A percentile compares a stretch with the other conserved stretches of the same genome.
These are phyloP conservation scores for Tokudaia muenninki DNA, from an alignment of 2,797 vertebrate genomes.

Conservation along the genomic window DNA sequence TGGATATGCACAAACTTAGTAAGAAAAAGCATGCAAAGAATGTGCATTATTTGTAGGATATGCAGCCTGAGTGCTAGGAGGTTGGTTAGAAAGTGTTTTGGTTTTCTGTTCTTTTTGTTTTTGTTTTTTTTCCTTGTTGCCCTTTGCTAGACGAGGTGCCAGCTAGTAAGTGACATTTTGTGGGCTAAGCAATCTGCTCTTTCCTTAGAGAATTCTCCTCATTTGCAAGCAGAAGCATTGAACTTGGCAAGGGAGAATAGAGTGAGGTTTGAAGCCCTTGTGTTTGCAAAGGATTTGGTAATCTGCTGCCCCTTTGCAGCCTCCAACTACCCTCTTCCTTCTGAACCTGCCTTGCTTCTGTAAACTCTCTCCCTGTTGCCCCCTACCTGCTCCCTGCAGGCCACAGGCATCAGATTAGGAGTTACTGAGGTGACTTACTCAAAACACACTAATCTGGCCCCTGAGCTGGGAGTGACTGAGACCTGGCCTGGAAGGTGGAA, in stretches of 20 bases:
- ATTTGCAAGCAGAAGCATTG: constrained; percentile 75
- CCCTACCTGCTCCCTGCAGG: background rate
- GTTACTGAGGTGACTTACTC: background rate
- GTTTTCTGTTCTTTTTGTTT: too few relatives aligned
- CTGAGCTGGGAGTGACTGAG: background rate
- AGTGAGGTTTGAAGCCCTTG: constrained; percentile 38
- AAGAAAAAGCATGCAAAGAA: background rate
- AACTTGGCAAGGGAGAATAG: constrained; percentile 57
- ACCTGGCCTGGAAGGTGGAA: background rate
- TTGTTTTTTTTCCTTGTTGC: constrained; percentile 55
- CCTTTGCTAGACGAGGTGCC: constrained; percentile 48
- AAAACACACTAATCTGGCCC: background rate
- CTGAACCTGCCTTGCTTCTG: background rate
- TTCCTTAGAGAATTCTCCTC: constrained; percentile 78
- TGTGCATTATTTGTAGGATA: constrained; percentile 39
- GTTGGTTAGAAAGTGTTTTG: constrained; percentile 60
- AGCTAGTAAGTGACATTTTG: constrained; percentile 65
- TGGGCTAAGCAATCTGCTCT: constrained; percentile 77
- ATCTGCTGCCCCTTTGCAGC: background rate
- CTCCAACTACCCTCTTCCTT: background rate
- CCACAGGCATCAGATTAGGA: background rate
- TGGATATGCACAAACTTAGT: background rate
- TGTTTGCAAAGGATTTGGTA: constrained; percentile 52
- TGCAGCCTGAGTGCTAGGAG: constrained; percentile 55
- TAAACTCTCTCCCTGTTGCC: background rate